Base-by-base conservation (phyloP, 2,888 invertebrate genomes). In the Allophyes oxyacanthae region DNA sequence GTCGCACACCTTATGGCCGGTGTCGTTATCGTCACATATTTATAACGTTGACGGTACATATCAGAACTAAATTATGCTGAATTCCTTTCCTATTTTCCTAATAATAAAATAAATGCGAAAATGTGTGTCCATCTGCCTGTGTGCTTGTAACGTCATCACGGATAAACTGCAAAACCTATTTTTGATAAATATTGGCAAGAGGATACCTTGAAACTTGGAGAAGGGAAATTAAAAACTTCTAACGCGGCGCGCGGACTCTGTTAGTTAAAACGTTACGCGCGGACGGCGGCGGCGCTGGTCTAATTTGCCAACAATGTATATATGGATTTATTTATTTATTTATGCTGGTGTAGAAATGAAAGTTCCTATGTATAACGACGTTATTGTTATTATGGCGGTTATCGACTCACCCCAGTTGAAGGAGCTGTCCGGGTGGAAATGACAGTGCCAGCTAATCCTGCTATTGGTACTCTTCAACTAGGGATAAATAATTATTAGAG, bases 11-110 rank as follows among this genome's bases (percentile, higher is more conserved):
- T 57, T 67, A 54, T 41, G 56, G 57, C 43, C 37, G 30, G 49
- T 41, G 61, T 53, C 52, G 50, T 68, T 75, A 76, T 68, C 69
- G 38, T 64, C 64, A 57, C 46, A 65, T 65, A 63, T 69, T 74
- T 74, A 72, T 58, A 64, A 72, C 54, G 38, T 53, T 15, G 20
- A 9, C 36, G 26, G 50, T 62, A 70, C 61, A 56, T 40, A 64
- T 51, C 52, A 43, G 42, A 53, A 60, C 41, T 48, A 41, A 38
- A 59, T 54, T 56, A 46, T 56, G 30, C 30, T 49, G 28, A 48
- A 59, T 52, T 20, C 20, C 20, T 20, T 20, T 4, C n/a, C n/a
- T n/a, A n/a, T n/a, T n/a, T n/a, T n/a, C n/a, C n/a, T n/a, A n/a
- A n/a, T 20, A 20, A 20, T 20, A 20, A 20, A 3, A 20, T 20